Percentiles rank a stretch among this genome's conserved stretches.
Conservation (phyloP, 1,140 invertebrate species). For the Ridgeia piscesae region DNA sequence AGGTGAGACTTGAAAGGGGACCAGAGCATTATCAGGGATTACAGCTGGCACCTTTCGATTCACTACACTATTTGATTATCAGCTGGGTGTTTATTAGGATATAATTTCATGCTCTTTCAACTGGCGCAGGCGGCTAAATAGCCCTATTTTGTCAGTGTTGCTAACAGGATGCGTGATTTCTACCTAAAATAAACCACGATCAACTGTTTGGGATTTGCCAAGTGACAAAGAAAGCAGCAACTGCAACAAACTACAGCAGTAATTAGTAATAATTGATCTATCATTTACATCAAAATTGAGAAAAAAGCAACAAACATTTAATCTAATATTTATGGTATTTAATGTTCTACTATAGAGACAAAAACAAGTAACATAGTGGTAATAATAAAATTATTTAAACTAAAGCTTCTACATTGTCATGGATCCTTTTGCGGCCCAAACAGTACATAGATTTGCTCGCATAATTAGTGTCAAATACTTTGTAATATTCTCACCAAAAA, state of each 20-base stretch:
- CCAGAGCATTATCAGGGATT: background rate
- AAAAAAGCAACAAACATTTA: too few relatives aligned
- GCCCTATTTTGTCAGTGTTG: background rate
- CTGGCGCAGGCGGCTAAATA: background rate
- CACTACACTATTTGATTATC: constrained; percentile 1
- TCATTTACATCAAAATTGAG: background rate
- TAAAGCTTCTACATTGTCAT: too few relatives aligned
- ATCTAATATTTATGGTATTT: too few relatives aligned
- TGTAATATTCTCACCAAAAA: too few relatives aligned
- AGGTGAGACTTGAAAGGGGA: background rate
- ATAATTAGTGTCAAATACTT: too few relatives aligned
- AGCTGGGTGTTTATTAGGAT: background rate
- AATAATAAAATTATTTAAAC: too few relatives aligned
- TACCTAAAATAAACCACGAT: background rate
- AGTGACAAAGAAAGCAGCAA: background rate
- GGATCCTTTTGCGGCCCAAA: too few relatives aligned
- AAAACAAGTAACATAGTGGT: too few relatives aligned
- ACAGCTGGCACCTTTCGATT: background rate
- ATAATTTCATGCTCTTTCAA: background rate
- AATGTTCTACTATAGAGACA: too few relatives aligned
- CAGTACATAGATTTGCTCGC: too few relatives aligned
- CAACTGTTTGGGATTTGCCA: background rate
- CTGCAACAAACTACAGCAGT: background rate
- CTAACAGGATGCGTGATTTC: background rate
- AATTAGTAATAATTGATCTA: background rate